phyloP scores from a whole-genome alignment of 1,140 invertebrate genomes.

The Drosophila repleta region DNA sequence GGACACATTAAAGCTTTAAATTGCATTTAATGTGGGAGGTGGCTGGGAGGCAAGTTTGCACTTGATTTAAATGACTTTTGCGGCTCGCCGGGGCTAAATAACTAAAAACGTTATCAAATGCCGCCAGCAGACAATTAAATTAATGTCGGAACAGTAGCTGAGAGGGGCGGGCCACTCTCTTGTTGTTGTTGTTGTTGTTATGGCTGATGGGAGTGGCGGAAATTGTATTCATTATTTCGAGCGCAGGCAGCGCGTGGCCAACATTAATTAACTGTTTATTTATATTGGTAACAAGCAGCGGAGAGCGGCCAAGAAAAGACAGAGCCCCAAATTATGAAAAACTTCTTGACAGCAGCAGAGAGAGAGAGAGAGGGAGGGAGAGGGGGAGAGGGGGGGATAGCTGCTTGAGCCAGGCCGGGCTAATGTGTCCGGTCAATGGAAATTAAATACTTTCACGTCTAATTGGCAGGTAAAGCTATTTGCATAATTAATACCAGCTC shows the following conservation, averaged over 20 bases:
- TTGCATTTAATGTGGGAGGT: constrained; percentile 43
- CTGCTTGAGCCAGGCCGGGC: constrained; percentile 57
- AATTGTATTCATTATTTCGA: constrained; percentile 72
- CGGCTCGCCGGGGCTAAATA: constrained; percentile 1
- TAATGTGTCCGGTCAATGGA: constrained; percentile 61
- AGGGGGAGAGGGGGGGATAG: constrained; percentile 4
- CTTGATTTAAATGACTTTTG: constrained; percentile 68
- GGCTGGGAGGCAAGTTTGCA: constrained; percentile 60
- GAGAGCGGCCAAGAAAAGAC: constrained; percentile 10
- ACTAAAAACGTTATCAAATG: constrained; percentile 59
- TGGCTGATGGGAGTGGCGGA: constrained; percentile 17
- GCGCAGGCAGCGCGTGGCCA: constrained; percentile 13
- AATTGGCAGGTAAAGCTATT: constrained; percentile 69
- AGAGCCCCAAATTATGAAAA: constrained; percentile 47
- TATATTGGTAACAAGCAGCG: constrained; percentile 44
- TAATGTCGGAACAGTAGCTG: constrained; percentile 48
- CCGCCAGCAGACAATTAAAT: constrained; percentile 69
- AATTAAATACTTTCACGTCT: constrained; percentile 53
- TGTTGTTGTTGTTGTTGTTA: not conserved
- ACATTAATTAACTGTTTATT: constrained; percentile 76
- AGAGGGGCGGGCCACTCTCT: not conserved
- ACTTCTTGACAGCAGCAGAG: constrained; percentile 35
- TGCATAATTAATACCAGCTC: constrained; percentile 64
- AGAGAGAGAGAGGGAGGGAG: not conserved
- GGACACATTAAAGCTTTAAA: constrained; percentile 51